Evolutionary conservation across 1,140 invertebrate species (phyloP).

Genomic region (Pogonomyrmex californicus): DNA sequence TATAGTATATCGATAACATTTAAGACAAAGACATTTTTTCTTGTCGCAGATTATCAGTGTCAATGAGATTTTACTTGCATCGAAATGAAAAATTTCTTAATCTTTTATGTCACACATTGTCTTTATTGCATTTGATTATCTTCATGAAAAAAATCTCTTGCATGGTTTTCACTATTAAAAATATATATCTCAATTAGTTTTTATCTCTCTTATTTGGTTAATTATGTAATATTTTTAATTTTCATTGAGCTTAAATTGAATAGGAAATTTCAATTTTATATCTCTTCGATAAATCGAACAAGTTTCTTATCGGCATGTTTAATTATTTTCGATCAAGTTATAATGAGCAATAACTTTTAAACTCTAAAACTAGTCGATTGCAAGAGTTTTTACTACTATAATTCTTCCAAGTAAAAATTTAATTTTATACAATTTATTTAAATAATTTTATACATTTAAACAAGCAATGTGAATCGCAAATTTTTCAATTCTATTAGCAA

Average conservation of each 20-base stretch:
- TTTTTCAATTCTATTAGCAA: not conserved
- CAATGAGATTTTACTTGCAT: not conserved
- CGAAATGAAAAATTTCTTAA: not conserved
- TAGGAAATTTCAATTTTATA: not conserved
- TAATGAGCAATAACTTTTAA: not conserved
- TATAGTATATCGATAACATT: not conserved
- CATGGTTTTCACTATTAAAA: too few species aligned
- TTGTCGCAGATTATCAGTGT: not conserved
- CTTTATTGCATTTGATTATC: not conserved
- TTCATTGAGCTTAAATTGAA: not conserved
- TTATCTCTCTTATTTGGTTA: not conserved
- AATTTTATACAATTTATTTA: not conserved
- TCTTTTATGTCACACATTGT: not conserved
- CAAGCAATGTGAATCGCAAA: not conserved
- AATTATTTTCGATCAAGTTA: conserved; percentile 19
- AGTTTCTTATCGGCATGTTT: not conserved
- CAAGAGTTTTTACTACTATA: not conserved
- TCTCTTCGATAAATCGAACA: not conserved
- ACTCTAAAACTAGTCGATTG: not conserved
- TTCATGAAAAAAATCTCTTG: not conserved
- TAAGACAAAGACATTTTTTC: not conserved
- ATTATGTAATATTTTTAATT: not conserved
- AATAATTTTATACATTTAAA: not conserved
- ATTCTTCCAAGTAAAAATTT: not conserved
- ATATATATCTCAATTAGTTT: not conserved